Evolutionary conservation across 1,140 invertebrate species (phyloP), one percentile per base, ranked within the genome.

Genomic region (Drosophila auraria): DNA sequence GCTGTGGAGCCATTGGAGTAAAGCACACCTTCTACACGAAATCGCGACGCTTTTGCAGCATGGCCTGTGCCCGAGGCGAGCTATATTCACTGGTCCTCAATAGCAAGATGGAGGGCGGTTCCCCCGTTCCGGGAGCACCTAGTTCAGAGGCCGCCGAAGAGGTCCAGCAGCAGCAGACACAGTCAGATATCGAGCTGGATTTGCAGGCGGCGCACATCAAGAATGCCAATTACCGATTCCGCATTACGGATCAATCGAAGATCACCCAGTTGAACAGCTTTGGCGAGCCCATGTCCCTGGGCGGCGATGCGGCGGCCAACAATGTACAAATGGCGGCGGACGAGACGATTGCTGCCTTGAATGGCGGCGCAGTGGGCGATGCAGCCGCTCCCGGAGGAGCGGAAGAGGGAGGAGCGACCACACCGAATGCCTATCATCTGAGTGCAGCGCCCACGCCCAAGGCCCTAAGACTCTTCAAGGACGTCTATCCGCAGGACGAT

Each of bases 1-100:
- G 97, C 93, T 98, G 97, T 93, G 97, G 97, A 57, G 96, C 96
- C 36, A 97, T 97, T 79, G 97, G 97, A 70, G 97, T 98, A 7
- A 97, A 97, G 93, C 96, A 97, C 93, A 96, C 97, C 3, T 98
- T 98, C 93, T 98, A 98, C 86, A 97, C 97, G 12, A 96, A 97
- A 93, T 96, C 97, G 76, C 94, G 97, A 78, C 94, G 96, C 70
- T 97, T 96, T 93, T 97, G 96, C 90, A 97, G 96, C 90, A 94
- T 96, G 93, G 94, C 95, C 14, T 97, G 96, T 93, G 96, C 96
- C 5, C 93, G 96, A 63, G 94, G 94, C 30, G 94, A 94, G 56
- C 93, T 92, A 40, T 93, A 93, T 61, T 93, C 92, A 9, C 83
- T 94, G 49, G 93, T 94, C n/a, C 69, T 92, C 3, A 92, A 92